Evolutionary conservation across 2,797 vertebrate genomes (phyloP).

Genomic region (Oreortyx pictus): DNA sequence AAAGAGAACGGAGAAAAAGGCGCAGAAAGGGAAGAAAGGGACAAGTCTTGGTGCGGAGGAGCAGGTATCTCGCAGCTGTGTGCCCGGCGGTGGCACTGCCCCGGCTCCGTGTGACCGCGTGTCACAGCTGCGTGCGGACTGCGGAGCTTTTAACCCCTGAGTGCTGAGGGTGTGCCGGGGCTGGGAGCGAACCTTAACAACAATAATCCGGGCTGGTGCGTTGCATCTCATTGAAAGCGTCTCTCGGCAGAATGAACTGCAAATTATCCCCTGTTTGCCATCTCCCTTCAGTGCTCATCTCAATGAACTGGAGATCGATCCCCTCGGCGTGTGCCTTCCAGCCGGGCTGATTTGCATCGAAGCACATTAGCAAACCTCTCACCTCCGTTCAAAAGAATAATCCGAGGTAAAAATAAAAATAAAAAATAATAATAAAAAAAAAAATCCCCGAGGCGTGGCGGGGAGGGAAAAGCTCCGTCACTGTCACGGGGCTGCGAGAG

Average conservation of each 20-base stretch:
- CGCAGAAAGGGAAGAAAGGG: not conserved
- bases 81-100: not conserved
- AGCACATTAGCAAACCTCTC: constrained; percentile 50
- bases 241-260: constrained; percentile 86
- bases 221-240: constrained; percentile 85
- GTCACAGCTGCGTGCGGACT: not conserved
- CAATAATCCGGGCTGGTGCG: constrained; percentile 64
- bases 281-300: constrained; percentile 87
- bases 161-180: constrained; percentile 74
- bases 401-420: not conserved
- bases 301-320: constrained; percentile 90
- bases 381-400: constrained; percentile 46
- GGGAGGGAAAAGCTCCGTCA: constrained; percentile 47
- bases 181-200: constrained; percentile 55
- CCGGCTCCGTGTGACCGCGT: not conserved
- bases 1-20: not conserved
- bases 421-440: too few species aligned
- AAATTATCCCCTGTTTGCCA: constrained; percentile 90
- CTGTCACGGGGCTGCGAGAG: constrained; percentile 38
- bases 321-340: constrained; percentile 76
- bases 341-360: constrained; percentile 59
- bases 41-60: too few species aligned
- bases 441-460: constrained; percentile 29
- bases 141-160: constrained; percentile 73
- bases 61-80: too few species aligned